Evolutionary conservation across 2,113 vertebrate species (phyloP).

Genomic region (Romanogobio albipinnatus): DNA sequence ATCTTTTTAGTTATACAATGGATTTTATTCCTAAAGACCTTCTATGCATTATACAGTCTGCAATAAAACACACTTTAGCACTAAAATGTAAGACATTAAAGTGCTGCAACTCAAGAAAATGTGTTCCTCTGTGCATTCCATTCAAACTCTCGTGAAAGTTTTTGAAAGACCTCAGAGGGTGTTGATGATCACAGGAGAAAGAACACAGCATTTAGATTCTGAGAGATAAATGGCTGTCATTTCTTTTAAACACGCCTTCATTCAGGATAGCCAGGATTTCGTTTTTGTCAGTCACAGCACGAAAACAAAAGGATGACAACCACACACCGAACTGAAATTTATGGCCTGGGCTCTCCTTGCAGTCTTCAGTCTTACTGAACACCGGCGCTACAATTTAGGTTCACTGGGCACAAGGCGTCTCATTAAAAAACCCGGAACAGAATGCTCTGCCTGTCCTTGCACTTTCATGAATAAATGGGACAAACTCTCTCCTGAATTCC

Average conservation of each 20-base stretch:
- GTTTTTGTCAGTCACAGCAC: constrained; percentile 13
- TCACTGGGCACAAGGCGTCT: constrained; percentile 29
- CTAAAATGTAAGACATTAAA: background rate
- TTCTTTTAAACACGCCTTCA: constrained; percentile 18
- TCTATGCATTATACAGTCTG: background rate
- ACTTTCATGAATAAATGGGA: constrained; percentile 54
- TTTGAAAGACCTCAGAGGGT: background rate
- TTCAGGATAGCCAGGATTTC: background rate
- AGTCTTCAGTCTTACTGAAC: constrained; percentile 40
- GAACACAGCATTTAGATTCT: background rate
- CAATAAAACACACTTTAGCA: background rate
- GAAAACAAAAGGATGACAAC: constrained; percentile 28
- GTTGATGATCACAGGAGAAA: constrained; percentile 1
- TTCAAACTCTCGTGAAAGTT: background rate
- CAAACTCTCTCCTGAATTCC: constrained; percentile 44
- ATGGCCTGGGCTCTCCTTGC: constrained; percentile 30
- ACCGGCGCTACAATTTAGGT: constrained; percentile 31
- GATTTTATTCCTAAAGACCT: background rate
- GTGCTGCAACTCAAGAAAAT: background rate
- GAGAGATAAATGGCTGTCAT: constrained; percentile 19
- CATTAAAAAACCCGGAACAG: constrained; percentile 58
- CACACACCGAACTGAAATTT: background rate
- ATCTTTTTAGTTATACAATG: too few species aligned
- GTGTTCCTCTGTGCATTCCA: background rate
- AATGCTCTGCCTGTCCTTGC: constrained; percentile 38